These are phyloP conservation scores for Oryzias javanicus DNA, from an alignment of 2,113 vertebrate species.

Conservation along the genomic window DNA sequence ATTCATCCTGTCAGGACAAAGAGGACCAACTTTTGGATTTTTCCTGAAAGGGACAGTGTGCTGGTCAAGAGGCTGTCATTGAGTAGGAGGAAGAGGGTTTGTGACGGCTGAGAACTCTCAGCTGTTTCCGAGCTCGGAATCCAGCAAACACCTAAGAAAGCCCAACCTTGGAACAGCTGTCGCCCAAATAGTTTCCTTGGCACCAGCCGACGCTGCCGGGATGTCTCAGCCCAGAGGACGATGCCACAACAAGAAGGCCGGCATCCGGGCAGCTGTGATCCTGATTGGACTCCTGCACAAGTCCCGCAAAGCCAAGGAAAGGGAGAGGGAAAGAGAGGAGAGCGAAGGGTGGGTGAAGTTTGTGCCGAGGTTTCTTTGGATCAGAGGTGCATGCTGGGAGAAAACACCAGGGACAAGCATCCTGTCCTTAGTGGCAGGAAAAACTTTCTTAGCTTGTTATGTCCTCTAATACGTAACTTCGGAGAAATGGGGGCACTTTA, in stretches of 20 bases:
- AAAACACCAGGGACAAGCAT: not conserved
- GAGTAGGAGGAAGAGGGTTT: too few species aligned
- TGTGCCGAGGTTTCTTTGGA: conserved; percentile 8
- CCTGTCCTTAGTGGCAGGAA: conserved; percentile 15
- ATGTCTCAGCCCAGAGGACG: conserved; percentile 83
- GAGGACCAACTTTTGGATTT: conserved; percentile 34
- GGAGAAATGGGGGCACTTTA: conserved; percentile 9
- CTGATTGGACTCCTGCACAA: conserved; percentile 93
- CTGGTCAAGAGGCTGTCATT: not conserved
- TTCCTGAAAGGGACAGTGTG: conserved; percentile 1
- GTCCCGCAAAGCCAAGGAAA: conserved; percentile 86
- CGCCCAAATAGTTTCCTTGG: conserved; percentile 47
- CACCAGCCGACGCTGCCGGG: conserved; percentile 44
- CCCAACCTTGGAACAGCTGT: conserved; percentile 57
- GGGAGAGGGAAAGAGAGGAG: conserved; percentile 64
- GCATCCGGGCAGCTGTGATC: conserved; percentile 91
- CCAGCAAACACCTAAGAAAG: conserved; percentile 42
- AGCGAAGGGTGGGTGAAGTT: conserved; percentile 72
- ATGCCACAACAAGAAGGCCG: conserved; percentile 86
- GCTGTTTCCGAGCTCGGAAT: conserved; percentile 41
- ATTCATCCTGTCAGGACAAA: conserved; percentile 5
- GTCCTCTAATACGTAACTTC: conserved; percentile 17
- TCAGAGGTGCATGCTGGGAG: conserved; percentile 9
- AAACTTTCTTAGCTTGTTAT: conserved; percentile 44
- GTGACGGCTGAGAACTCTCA: conserved; percentile 17